These are phyloP conservation scores for Agrotis ipsilon DNA, from an alignment of 2,888 invertebrate species.

Conservation along the genomic window DNA sequence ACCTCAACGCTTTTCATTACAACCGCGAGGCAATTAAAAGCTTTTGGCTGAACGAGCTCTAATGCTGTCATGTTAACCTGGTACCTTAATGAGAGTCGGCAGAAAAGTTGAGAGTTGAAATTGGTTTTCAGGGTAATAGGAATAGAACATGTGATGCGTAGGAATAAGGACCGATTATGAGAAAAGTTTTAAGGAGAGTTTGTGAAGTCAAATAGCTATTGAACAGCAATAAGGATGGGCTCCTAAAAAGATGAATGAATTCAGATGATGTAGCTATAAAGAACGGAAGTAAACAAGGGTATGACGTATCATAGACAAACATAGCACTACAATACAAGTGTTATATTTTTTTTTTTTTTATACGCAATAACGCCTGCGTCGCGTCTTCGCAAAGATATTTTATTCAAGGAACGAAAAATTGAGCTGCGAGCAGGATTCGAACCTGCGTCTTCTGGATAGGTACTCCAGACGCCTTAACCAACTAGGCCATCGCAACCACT, in stretches of 20 bases:
- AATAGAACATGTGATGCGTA: background rate
- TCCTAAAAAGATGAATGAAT: background rate
- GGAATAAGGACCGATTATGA: background rate
- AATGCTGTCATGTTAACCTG: conserved; percentile 24
- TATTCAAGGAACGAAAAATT: too few species aligned
- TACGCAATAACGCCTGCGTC: too few species aligned
- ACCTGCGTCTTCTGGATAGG: too few species aligned
- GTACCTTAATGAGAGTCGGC: conserved; percentile 12
- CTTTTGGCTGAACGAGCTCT: conserved; percentile 28
- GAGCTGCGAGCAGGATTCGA: too few species aligned
- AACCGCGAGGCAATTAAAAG: conserved; percentile 63
- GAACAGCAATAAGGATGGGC: background rate
- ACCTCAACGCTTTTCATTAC: conserved; percentile 76
- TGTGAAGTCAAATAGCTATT: background rate
- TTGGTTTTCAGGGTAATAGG: conserved; percentile 2
- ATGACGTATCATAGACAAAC: background rate
- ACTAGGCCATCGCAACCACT: too few species aligned
- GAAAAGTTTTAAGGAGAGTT: background rate
- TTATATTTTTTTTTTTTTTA: too few species aligned
- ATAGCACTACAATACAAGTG: background rate
- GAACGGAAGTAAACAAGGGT: conserved; percentile 9
- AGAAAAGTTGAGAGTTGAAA: background rate
- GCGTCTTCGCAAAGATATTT: too few species aligned
- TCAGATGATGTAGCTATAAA: background rate
- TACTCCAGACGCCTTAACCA: too few species aligned